These are phyloP conservation scores for Thomomys bottae DNA, from an alignment of 2,113 vertebrate genomes.

Conservation along the genomic window DNA sequence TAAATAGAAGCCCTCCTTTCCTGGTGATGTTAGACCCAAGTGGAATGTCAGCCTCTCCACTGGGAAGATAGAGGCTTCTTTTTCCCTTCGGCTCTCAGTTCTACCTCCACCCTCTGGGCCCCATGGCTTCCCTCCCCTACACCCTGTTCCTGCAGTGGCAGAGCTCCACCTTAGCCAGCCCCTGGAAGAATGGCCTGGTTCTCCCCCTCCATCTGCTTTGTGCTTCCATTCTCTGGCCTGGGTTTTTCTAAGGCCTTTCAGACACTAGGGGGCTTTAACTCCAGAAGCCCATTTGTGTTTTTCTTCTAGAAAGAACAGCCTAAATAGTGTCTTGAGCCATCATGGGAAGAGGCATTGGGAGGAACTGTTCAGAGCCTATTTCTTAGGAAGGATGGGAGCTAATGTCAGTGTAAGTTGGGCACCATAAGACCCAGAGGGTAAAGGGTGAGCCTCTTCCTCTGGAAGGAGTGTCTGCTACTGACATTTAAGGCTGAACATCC, in stretches of 20 bases:
- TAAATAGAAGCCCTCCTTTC: too few species aligned
- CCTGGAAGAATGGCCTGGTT: background rate
- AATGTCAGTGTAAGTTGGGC: rapidly evolving
- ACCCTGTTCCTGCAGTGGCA: background rate
- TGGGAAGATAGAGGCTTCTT: too few species aligned
- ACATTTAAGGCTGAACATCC: background rate
- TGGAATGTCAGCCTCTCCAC: too few species aligned
- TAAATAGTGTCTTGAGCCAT: background rate
- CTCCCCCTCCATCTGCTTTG: rapidly evolving
- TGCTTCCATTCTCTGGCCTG: background rate
- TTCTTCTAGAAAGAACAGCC: background rate
- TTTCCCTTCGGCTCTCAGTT: too few species aligned
- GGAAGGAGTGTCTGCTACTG: background rate
- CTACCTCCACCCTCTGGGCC: background rate
- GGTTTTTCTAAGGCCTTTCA: background rate
- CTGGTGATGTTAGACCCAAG: too few species aligned
- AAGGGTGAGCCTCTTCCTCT: background rate
- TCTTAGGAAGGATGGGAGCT: background rate
- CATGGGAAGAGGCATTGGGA: background rate
- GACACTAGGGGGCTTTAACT: background rate
- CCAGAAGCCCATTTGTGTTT: background rate
- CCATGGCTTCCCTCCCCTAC: too few species aligned
- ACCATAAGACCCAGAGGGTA: background rate
- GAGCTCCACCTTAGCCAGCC: background rate
- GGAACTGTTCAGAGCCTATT: rapidly evolving